Percentiles rank a stretch among this genome's conserved stretches.
phyloP scores from a whole-genome alignment of 64 coral and sea anemone species.

The Porites lutea region DNA sequence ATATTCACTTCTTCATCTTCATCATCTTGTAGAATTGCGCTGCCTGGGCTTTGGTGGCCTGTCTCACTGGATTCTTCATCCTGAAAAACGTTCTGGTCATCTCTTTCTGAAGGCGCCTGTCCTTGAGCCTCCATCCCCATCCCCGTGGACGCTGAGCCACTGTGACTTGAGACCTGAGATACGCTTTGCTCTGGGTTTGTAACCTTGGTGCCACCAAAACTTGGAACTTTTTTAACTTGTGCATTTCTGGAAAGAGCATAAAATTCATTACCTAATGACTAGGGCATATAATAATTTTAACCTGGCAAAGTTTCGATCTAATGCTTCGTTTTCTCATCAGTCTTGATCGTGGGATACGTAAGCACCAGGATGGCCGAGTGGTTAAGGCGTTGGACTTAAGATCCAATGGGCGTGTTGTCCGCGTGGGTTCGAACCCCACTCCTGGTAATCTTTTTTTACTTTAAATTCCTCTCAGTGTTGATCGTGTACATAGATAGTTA shows the following conservation, averaged over 20 bases:
- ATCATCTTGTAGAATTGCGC: background rate
- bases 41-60: background rate
- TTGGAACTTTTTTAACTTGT: background rate
- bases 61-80: background rate
- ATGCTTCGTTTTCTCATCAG: too few relatives aligned
- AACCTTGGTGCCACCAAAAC: background rate
- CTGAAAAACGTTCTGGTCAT: too few relatives aligned
- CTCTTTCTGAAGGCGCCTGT: too few relatives aligned
- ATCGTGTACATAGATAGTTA: too few relatives aligned
- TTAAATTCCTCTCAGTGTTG: too few relatives aligned
- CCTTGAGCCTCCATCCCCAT: background rate
- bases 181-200: background rate
- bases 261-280: background rate
- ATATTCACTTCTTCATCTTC: background rate
- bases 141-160: too few relatives aligned
- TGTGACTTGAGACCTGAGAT: background rate
- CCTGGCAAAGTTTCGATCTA: too few relatives aligned
- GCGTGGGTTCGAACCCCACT: conserved; percentile 86
- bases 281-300: too few relatives aligned
- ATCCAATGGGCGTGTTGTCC: conserved; percentile 84
- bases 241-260: background rate
- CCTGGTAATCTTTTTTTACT: conserved; percentile 17
- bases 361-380: conserved; percentile 95
- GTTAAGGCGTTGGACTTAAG: conserved; percentile 99
- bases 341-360: too few relatives aligned